Evolutionary conservation across 2,113 vertebrate species (phyloP), one percentile per base, ranked within the genome.

Genomic region (Otus sunia): DNA sequence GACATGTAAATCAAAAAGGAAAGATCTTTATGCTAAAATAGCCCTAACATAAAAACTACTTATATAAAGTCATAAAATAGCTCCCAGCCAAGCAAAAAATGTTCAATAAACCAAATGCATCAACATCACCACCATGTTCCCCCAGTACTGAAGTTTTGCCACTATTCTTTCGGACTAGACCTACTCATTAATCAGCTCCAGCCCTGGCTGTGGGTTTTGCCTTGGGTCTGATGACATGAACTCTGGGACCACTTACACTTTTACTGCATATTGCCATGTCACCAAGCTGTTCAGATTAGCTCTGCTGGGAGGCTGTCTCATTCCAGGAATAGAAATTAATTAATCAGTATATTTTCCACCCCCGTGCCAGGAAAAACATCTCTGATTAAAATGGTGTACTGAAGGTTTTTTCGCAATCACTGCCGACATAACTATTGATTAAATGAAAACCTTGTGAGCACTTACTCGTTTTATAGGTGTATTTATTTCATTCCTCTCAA

Each of bases 311-410:
- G 94, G 85, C 63, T 94, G 82, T 91, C 88, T 97, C 85, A 34
- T 94, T 98, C 96, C 97, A 97, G 95, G 97, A 98, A 98, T 95
- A 97, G 97, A 97, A 98, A 98, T 98, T 98, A 98, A 98, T 98
- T 98, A 98, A 98, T 98, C 97, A 97, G 97, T 86, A 81, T 74
- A 75, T 96, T 96, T 94, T 67, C 94, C 52, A 0, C 86, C 88
- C 89, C 92, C 32, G 20, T 73, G 94, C 96, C 96, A 96, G 92
- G 96, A 72, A 98, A 94, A 96, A 96, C 93, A 97, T 88, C 86
- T 73, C 96, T 98, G 97, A 98, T 98, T 98, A 97, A 98, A 98
- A 96, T 63, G 12, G 95, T 32, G 83, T n/a, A 84, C 87, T 86
- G 85, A 72, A 94, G 96, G 19, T 37, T 60, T 74, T 95, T 71